A percentile compares a stretch with the other conserved stretches of the same genome.
phyloP scores from a whole-genome alignment of 2,888 invertebrate genomes.

The Drosophila melanocephala region DNA sequence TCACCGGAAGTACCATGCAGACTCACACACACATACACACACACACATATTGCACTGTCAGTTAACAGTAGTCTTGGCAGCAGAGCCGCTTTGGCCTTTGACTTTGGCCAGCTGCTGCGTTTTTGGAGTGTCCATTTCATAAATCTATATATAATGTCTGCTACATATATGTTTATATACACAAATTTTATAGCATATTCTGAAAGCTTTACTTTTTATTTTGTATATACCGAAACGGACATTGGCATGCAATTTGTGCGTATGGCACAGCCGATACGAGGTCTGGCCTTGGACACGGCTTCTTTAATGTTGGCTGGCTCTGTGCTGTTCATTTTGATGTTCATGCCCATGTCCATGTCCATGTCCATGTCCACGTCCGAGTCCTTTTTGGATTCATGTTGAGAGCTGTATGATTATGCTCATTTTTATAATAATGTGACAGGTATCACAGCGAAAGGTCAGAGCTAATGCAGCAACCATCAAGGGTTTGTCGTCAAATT shows the following conservation, averaged over 20 bases:
- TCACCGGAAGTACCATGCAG: constrained; percentile 73
- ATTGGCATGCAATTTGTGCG: constrained; percentile 66
- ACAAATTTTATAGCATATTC: constrained; percentile 32
- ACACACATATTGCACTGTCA: constrained; percentile 48
- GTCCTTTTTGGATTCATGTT: background rate
- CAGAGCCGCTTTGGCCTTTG: constrained; percentile 45
- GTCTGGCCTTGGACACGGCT: constrained; percentile 2
- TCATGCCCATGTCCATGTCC: background rate
- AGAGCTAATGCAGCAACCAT: constrained; percentile 10
- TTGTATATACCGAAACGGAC: constrained; percentile 53
- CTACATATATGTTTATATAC: background rate
- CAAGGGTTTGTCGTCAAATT: background rate
- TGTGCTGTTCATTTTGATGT: constrained; percentile 9
- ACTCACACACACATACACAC: constrained; percentile 15
- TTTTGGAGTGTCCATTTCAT: constrained; percentile 10
- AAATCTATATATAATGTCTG: constrained; percentile 2
- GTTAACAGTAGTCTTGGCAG: constrained; percentile 72
- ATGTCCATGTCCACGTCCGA: background rate
- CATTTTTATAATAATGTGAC: constrained; percentile 34
- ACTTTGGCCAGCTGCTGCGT: constrained; percentile 41
- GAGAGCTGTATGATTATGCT: constrained; percentile 7
- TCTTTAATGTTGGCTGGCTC: background rate
- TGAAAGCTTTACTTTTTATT: constrained; percentile 26
- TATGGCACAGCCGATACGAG: constrained; percentile 42
- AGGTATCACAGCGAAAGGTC: constrained; percentile 58